Evolutionary conservation across 2,113 vertebrate genomes (phyloP).

Genomic region (Zapornia atra): DNA sequence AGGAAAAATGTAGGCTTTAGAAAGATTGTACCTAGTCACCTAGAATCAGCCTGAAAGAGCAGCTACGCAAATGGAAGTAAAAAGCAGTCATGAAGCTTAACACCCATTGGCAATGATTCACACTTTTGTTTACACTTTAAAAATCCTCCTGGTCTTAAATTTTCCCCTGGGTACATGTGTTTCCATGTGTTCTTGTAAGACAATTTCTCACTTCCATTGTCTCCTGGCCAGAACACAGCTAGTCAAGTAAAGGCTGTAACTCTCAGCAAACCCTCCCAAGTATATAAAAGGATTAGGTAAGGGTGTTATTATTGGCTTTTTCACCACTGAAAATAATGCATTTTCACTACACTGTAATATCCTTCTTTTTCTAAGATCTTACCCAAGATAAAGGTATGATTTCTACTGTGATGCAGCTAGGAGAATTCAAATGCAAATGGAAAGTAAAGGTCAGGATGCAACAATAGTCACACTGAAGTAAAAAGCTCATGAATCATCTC

Average conservation of each 20-base stretch:
- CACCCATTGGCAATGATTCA: neutral
- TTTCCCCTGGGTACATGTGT: neutral
- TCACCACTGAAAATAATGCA: neutral
- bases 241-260: neutral
- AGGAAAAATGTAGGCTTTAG: neutral
- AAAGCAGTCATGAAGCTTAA: neutral
- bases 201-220: neutral
- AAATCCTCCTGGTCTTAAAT: constrained; percentile 8
- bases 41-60: neutral
- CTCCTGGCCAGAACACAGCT: neutral
- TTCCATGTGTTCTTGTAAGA: neutral
- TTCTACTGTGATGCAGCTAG: neutral
- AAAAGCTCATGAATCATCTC: neutral
- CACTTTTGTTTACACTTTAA: neutral
- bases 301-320: neutral
- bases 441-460: neutral
- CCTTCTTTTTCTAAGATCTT: neutral
- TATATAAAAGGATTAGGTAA: neutral
- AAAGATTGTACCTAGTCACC: neutral
- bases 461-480: neutral
- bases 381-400: neutral
- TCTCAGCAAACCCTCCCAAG: neutral
- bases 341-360: neutral
- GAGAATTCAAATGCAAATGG: neutral
- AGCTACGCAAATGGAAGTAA: neutral